Percentiles rank a stretch among this genome's conserved stretches.
Evolutionary conservation across 1,140 invertebrate species (phyloP).

Genomic region (Drosophila orena): DNA sequence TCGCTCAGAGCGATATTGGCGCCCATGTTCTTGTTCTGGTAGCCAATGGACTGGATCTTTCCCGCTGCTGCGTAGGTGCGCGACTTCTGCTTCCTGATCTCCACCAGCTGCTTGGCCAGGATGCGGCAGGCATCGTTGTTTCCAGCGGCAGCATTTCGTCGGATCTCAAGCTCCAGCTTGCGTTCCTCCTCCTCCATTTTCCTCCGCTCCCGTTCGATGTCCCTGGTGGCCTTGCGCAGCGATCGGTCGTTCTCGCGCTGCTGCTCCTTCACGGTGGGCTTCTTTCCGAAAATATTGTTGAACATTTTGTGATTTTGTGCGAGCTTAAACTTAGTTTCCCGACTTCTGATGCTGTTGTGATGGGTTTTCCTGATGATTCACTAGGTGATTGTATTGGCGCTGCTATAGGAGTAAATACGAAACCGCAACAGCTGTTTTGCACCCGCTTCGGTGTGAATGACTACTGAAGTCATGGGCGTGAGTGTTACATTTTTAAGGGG

Average conservation of each 20-base stretch:
- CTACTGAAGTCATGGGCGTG: not conserved
- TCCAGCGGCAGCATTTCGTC: constrained; percentile 93
- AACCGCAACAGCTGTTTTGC: constrained; percentile 47
- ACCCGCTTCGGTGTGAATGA: constrained; percentile 19
- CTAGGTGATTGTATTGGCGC: constrained; percentile 18
- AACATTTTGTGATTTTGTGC: constrained; percentile 63
- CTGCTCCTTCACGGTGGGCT: constrained; percentile 89
- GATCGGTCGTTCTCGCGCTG: constrained; percentile 92
- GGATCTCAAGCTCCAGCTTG: constrained; percentile 96
- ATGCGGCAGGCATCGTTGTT: constrained; percentile 93
- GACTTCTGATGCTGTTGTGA: not conserved
- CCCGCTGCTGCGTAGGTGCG: constrained; percentile 91
- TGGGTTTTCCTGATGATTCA: constrained; percentile 57
- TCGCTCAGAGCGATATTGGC: constrained; percentile 94
- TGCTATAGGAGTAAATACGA: constrained; percentile 31
- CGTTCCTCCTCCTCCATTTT: constrained; percentile 95
- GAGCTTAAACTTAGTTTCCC: not conserved
- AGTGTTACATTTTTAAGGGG: not conserved
- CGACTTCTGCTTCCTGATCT: constrained; percentile 94
- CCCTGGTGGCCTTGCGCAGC: constrained; percentile 91
- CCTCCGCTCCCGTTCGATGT: constrained; percentile 92
- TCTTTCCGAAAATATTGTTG: constrained; percentile 86
- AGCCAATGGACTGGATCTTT: constrained; percentile 91
- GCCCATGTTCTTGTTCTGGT: constrained; percentile 94
- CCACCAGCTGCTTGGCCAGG: constrained; percentile 95